Base-by-base conservation (phyloP, 1,140 invertebrate genomes). In the Drosophila parabipectinata region DNA sequence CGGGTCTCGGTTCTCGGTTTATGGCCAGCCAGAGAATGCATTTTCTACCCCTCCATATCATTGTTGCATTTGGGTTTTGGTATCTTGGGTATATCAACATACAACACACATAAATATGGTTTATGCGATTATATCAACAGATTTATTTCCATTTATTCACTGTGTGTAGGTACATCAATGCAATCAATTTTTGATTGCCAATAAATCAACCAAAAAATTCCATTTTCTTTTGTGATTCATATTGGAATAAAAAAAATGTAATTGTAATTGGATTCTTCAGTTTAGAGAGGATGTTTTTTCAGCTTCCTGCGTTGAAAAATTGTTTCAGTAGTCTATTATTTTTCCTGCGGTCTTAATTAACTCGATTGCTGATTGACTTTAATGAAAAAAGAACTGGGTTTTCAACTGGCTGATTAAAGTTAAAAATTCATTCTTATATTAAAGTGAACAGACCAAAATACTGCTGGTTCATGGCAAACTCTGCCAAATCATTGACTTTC, bases 41-140 rank as follows among this genome's bases (percentile, higher is more conserved):
- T 53, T 68, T 28, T 14, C 12, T 24, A 24, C 10, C 1, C 1
- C 32, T 18, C 28, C 32, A 45, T 34, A 67, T 69, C 63, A 50
- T 71, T 69, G 67, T 69, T 71, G 67, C 67, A 71, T 57, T 71
- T 14, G 32, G 28, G 8, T 39, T 69, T 21, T 15, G 24, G 30
- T 48, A 32, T 18, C 4, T 44, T 18, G 0, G 9, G 7, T 57
- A 47, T 37, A 37, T 37, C 34, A 51, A 28, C 54, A 21, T 44
- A 15, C 41, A 4, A 26, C 32, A 28, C 21, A 8, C 44, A 68
- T 69, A 67, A 69, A 32, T 15, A 56, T 48, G 12, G 4, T 57
- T 69, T 71, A 69, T 71, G 8, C 67, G 69, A 71, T 71, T 71
- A 71, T 69, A 69, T 71, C 44, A 41, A 28, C 44, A 21, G 44